A percentile compares a stretch with the other conserved stretches of the same genome.
Evolutionary conservation across 2,113 vertebrate genomes (phyloP).

Genomic region (Ardeotis arabs): DNA sequence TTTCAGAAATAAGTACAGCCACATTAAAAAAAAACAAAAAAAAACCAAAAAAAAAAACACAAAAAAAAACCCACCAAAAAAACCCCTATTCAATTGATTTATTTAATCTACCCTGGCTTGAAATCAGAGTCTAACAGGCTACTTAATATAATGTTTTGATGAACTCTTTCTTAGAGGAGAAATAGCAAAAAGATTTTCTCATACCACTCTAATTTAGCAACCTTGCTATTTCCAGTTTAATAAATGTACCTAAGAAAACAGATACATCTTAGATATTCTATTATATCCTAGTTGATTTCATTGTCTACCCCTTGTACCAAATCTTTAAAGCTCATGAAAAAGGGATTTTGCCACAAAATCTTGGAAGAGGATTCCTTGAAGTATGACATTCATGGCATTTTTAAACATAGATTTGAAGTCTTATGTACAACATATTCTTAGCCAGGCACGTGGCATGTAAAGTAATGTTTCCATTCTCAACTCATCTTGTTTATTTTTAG

Average conservation of each 20-base stretch:
- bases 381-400: neutral
- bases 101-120: neutral
- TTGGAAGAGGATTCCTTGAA: neutral
- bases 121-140: neutral
- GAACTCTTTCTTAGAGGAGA: neutral
- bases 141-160: neutral
- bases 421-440: neutral
- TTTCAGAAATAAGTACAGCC: neutral
- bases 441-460: neutral
- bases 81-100: neutral
- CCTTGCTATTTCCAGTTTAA: neutral
- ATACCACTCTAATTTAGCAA: neutral
- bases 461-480: neutral
- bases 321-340: neutral
- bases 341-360: neutral
- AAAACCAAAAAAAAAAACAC: no score
- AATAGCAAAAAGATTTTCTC: neutral
- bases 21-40: neutral
- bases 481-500: neutral
- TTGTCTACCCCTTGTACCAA: neutral
- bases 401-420: neutral
- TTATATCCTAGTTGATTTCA: neutral
- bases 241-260: neutral
- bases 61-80: no score
- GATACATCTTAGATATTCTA: neutral